Evolutionary conservation across 2,113 vertebrate species (phyloP).

Genomic region (Caretta caretta): DNA sequence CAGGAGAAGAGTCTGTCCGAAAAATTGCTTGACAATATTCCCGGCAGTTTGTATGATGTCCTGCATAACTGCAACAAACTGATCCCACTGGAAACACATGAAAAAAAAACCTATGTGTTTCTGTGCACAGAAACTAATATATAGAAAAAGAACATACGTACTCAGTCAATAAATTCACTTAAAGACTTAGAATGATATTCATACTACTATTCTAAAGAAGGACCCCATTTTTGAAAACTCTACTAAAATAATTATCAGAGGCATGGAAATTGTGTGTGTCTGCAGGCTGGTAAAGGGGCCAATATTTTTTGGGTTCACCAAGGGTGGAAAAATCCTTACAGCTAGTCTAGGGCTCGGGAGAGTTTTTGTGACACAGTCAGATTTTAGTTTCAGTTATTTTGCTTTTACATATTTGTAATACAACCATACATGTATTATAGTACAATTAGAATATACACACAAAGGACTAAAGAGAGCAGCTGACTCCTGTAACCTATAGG

Average conservation of each 20-base stretch:
- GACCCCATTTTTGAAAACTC: background rate
- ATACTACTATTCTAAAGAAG: background rate
- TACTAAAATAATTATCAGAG: background rate
- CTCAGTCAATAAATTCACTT: background rate
- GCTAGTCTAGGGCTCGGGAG: background rate
- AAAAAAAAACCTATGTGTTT: background rate
- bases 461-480: background rate
- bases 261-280: background rate
- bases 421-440: background rate
- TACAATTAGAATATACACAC: background rate
- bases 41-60: constrained; percentile 95
- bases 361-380: background rate
- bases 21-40: constrained; percentile 99
- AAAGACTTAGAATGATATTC: background rate
- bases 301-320: background rate
- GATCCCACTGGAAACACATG: constrained; percentile 90
- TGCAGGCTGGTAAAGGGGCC: background rate
- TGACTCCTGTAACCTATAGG: background rate
- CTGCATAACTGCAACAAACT: constrained; percentile 94
- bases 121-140: background rate
- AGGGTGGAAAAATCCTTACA: background rate
- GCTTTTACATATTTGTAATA: background rate
- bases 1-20: constrained; percentile 96
- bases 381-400: background rate
- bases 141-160: background rate